Evolutionary conservation across 2,888 invertebrate genomes (phyloP).

Genomic region (Xanthia icteritia): DNA sequence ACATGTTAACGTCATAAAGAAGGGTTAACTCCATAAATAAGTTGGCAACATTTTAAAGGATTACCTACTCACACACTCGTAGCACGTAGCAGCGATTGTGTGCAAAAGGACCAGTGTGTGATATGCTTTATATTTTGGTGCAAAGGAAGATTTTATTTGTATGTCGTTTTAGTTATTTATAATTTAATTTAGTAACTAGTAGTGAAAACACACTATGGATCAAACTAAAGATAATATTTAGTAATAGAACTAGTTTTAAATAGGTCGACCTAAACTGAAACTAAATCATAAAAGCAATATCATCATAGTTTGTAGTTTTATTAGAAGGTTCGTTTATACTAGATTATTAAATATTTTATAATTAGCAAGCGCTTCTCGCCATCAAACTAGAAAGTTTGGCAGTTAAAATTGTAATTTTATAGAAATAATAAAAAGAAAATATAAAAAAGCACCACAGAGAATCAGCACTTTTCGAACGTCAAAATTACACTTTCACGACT

Average conservation of each 20-base stretch:
- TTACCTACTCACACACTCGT: slow-evolving; percentile 40
- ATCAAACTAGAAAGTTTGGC: too few relatives aligned
- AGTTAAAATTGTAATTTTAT: too few relatives aligned
- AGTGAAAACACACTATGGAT: background rate
- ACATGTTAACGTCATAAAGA: slow-evolving; percentile 57
- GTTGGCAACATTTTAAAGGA: slow-evolving; percentile 45
- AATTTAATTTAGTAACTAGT: background rate
- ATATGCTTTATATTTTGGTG: slow-evolving; percentile 18
- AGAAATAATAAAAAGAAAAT: too few relatives aligned
- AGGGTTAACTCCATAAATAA: slow-evolving; percentile 59
- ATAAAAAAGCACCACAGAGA: too few relatives aligned
- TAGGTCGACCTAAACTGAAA: background rate
- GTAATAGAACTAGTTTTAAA: slow-evolving; percentile 6
- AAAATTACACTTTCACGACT: too few relatives aligned
- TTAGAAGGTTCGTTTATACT: too few relatives aligned
- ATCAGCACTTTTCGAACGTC: too few relatives aligned
- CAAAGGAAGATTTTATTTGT: slow-evolving; percentile 4
- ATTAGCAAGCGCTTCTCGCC: too few relatives aligned
- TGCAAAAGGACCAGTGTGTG: slow-evolving; percentile 34
- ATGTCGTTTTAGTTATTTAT: background rate
- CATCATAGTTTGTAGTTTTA: too few relatives aligned
- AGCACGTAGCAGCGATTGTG: background rate
- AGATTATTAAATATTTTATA: too few relatives aligned
- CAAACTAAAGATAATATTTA: background rate
- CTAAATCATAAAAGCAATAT: background rate